Base-by-base conservation (phyloP, 1,140 invertebrate species). In the Globodera rostochiensis region DNA sequence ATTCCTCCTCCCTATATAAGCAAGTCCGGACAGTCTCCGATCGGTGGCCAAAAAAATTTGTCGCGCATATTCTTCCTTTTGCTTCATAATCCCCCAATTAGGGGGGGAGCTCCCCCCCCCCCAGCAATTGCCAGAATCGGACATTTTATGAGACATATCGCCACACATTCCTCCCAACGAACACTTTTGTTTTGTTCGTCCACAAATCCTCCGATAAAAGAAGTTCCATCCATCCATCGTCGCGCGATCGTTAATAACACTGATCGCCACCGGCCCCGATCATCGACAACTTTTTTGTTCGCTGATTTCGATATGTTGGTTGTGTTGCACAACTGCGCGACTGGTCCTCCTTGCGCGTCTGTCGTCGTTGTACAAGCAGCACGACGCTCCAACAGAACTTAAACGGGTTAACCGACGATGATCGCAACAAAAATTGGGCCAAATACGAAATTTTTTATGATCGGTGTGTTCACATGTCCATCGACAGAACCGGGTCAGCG, bases 101-200 rank as follows among this genome's bases (percentile, higher is more conserved):
- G 57, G 57, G 8, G 50, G 57, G 5, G 57, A 15, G 57, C 9
- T 60, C 19, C 57, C 15, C 57, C 5, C 57, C 57, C 57, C 57
- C 50, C 50, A 60, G 57, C 57, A 60, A 60, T 60, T 60, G 57
- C 15, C 49, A 50, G 49, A 60, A 60, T 60, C 57, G 57, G 57
- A 60, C 57, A 60, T 60, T 60, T 60, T 50, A 60, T 60, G 57
- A 60, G 57, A 60, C 57, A 60, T 60, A 60, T 60, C 57, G 57
- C 57, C 57, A 60, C 57, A 60, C 57, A 60, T 60, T 60, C 57
- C 57, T 13, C 19, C 57, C 57, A 15, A 60, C 57, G 57, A 60
- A 60, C 57, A 60, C 57, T 60, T 60, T 15, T 60, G 57, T 60
- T 60, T 60, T 19, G 57, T 19, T 60, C 57, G 57, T 60, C 57